phyloP scores from a whole-genome alignment of 92 coral and sea anemone species.

The Epizoanthus ramosus region DNA sequence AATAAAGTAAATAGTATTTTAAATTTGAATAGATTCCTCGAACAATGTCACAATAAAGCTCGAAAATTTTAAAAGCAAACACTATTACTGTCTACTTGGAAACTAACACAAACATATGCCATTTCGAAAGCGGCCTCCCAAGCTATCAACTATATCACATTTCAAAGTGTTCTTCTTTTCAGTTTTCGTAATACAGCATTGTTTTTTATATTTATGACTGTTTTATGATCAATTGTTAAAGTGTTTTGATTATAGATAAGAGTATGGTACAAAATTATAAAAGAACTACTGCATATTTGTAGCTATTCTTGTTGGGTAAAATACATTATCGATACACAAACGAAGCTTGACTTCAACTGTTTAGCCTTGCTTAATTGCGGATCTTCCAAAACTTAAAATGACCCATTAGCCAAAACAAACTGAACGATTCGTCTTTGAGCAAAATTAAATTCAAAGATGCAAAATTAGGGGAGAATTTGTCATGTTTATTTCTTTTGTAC shows the following conservation, averaged over 20 bases:
- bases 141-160: too few relatives aligned
- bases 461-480: neutral
- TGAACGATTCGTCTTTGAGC: neutral
- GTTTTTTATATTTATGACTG: neutral
- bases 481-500: too few relatives aligned
- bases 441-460: neutral
- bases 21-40: too few relatives aligned
- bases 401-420: neutral
- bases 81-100: too few relatives aligned
- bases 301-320: neutral
- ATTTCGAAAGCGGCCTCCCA: too few relatives aligned
- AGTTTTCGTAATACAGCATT: neutral
- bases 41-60: too few relatives aligned
- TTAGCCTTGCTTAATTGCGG: neutral
- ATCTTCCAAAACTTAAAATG: constrained; percentile 1
- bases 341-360: neutral
- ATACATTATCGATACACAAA: neutral
- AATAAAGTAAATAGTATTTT: too few relatives aligned
- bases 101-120: too few relatives aligned
- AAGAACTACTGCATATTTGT: neutral
- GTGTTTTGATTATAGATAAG: constrained; percentile 5
- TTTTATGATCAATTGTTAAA: constrained; percentile 11
- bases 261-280: neutral
- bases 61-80: too few relatives aligned
- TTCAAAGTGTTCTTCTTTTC: too few relatives aligned